Percentiles rank a stretch among this genome's conserved stretches.
Evolutionary conservation across 2,797 vertebrate species (phyloP).

Genomic region (Hoplostethus mediterraneus): DNA sequence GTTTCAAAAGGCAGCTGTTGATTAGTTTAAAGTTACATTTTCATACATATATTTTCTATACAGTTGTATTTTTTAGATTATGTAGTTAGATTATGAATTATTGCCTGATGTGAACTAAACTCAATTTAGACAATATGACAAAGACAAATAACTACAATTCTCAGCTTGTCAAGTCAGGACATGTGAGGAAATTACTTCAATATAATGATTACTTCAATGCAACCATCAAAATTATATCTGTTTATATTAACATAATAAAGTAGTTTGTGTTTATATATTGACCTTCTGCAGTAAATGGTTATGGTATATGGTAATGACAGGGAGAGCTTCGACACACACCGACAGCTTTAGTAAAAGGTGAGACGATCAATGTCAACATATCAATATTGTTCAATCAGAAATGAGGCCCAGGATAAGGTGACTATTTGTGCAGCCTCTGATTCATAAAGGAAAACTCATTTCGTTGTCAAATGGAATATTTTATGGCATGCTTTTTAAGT

Average conservation of each 20-base stretch:
- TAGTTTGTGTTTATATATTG: conserved; percentile 42
- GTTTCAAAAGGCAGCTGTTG: not conserved
- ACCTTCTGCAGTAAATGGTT: conserved; percentile 44
- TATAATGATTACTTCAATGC: conserved; percentile 8
- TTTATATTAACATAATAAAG: conserved; percentile 19
- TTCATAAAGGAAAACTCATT: conserved; percentile 47
- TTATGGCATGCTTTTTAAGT: not conserved
- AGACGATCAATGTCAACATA: conserved; percentile 71
- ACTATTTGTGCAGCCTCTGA: conserved; percentile 40
- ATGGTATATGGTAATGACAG: conserved; percentile 26
- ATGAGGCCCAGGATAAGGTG: conserved; percentile 29
- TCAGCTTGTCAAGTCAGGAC: not conserved
- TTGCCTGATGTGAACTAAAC: not conserved
- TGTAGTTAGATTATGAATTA: not conserved
- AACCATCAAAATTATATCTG: conserved; percentile 22
- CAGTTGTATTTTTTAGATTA: too few relatives aligned
- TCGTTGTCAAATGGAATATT: conserved; percentile 13
- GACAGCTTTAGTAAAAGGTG: conserved; percentile 69
- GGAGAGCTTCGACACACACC: conserved; percentile 31
- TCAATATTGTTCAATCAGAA: conserved; percentile 71
- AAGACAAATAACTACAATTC: not conserved
- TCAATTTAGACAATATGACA: conserved; percentile 12
- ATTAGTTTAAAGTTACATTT: not conserved
- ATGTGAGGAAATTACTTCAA: conserved; percentile 3
- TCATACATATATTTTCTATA: too few relatives aligned